phyloP scores from a whole-genome alignment of 2,797 vertebrate species.

The Stomatorhinus walkeri region DNA sequence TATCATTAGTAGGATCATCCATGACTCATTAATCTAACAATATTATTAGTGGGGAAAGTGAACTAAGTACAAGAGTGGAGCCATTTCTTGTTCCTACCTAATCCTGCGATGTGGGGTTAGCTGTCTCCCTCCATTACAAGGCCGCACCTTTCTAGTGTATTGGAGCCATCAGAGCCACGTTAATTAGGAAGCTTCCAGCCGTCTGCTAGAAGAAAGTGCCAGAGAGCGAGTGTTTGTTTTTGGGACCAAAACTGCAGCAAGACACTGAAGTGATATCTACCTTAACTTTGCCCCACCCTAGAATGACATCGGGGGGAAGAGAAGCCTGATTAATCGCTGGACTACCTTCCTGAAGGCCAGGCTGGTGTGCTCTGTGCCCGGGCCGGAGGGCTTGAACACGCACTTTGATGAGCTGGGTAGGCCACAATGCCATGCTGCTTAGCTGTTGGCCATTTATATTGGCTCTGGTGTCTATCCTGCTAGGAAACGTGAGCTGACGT shows the following conservation, averaged over 20 bases:
- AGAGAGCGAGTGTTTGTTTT: background rate
- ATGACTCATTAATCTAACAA: background rate
- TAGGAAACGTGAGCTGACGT: background rate
- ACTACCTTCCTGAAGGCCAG: slow-evolving; percentile 73
- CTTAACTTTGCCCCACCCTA: slow-evolving; percentile 32
- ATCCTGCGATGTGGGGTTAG: background rate
- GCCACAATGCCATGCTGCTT: background rate
- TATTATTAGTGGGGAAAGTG: background rate
- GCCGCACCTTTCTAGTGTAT: background rate
- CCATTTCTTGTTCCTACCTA: background rate
- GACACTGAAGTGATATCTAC: too few relatives aligned
- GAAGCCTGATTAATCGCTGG: slow-evolving; percentile 80
- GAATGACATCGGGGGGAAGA: slow-evolving; percentile 75
- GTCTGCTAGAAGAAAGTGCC: background rate
- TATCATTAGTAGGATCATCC: background rate
- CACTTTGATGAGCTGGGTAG: slow-evolving; percentile 73
- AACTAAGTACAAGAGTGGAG: background rate
- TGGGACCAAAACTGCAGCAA: background rate
- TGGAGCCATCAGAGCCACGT: background rate
- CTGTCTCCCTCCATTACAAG: background rate
- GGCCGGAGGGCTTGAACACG: slow-evolving; percentile 65
- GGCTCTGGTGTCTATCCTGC: background rate
- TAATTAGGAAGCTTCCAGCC: background rate
- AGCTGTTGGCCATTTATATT: background rate
- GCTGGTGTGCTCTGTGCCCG: slow-evolving; percentile 72